Percentiles rank a stretch among this genome's conserved stretches.
These are phyloP conservation scores for Montipora sp. DNA, from an alignment of 64 coral and sea anemone species.

Conservation along the genomic window DNA sequence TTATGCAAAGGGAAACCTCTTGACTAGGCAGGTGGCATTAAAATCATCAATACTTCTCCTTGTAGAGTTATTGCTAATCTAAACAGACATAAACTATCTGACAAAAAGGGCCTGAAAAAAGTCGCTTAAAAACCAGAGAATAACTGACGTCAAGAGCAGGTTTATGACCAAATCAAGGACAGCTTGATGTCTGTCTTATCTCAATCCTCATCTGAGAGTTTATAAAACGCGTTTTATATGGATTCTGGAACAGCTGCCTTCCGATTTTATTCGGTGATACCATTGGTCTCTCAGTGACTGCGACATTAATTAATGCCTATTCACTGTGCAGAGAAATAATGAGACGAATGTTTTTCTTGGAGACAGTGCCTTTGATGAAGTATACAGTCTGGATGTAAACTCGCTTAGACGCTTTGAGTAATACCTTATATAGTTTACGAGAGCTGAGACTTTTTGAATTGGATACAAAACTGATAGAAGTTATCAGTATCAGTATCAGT, in stretches of 20 bases:
- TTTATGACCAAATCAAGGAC: not conserved
- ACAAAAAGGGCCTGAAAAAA: not conserved
- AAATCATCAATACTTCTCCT: not conserved
- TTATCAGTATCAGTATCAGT: not conserved
- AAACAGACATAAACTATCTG: not conserved
- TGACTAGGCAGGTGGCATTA: not conserved
- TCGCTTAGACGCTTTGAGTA: slow-evolving; percentile 17
- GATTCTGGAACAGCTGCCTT: slow-evolving; percentile 4
- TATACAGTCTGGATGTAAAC: not conserved
- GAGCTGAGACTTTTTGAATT: not conserved
- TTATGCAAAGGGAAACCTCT: not conserved
- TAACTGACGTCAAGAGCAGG: not conserved
- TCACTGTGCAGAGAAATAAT: not conserved
- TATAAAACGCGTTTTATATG: not conserved
- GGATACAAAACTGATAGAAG: not conserved
- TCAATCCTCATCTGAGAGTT: not conserved
- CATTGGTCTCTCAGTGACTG: slow-evolving; percentile 18
- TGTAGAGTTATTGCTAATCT: not conserved
- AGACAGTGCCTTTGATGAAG: slow-evolving; percentile 2
- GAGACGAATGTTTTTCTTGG: not conserved
- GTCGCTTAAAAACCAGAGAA: not conserved
- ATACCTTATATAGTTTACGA: slow-evolving; percentile 6
- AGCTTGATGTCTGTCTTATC: too few relatives aligned
- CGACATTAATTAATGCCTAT: slow-evolving; percentile 39
- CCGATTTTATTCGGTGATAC: not conserved